Conservation (phyloP, 2,113 vertebrate species). For the Burhinus bistriatus region DNA sequence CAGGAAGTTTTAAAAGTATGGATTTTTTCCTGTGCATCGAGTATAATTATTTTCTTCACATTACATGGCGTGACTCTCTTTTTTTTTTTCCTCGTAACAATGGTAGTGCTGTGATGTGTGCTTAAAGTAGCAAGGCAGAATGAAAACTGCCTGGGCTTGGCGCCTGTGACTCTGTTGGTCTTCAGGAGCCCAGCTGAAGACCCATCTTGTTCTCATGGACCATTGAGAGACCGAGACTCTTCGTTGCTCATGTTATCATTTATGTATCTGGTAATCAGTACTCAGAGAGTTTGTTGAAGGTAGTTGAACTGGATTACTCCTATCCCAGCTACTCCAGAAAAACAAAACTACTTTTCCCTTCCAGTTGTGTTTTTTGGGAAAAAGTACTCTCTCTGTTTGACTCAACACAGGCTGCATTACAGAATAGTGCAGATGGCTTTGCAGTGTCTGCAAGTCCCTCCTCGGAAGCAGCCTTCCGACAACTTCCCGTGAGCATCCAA, state of each 20-base stretch:
- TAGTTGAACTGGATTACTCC: neutral
- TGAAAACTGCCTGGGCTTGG: neutral
- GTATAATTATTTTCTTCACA: neutral
- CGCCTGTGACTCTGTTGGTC: neutral
- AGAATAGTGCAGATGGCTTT: neutral
- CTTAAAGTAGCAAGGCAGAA: neutral
- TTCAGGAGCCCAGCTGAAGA: neutral
- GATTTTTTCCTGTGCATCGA: neutral
- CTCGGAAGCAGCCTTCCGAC: neutral
- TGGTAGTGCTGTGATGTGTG: neutral
- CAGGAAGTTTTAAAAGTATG: neutral
- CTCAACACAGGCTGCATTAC: fast-evolving
- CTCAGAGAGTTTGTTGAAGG: neutral
- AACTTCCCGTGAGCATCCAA: neutral
- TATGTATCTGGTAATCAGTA: neutral
- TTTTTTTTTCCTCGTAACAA: neutral
- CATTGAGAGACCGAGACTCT: neutral
- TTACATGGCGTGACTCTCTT: neutral
- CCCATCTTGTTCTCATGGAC: neutral
- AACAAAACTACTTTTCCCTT: neutral
- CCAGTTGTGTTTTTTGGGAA: neutral
- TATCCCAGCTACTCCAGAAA: neutral
- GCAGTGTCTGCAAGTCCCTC: neutral
- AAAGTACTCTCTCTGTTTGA: neutral
- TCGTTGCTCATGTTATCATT: neutral